Evolutionary conservation across 2,888 invertebrate genomes (phyloP), one percentile per base, ranked within the genome.

Genomic region (Drosophila phalerata): DNA sequence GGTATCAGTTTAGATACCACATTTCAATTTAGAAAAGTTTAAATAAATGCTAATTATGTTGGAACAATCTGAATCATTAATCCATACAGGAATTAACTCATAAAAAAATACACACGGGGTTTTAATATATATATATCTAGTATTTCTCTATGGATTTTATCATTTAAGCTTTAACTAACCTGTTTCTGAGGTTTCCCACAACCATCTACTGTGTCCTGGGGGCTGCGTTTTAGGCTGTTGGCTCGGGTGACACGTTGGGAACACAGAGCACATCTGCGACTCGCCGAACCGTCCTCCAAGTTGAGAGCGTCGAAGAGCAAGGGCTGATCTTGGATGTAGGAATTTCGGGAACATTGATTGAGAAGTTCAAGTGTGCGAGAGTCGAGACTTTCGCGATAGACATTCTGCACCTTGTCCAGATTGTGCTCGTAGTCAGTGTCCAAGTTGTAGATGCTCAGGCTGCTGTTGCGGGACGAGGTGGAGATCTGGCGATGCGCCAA

Each of bases 321-420:
- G 22, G 89, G 80, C 67, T 89, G 88, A 43, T 91, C 90, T 58
- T 83, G 79, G 17, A 87, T 83, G 51, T 89, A 91, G 11, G 93
- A 92, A 63, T 91, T 91, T 8, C 92, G 88, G 38, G 91, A 90
- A 15, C 91, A 79, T 22, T 91, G 89, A 75, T 92, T 92, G 22
- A 93, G 67, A 25, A 90, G 74, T 40, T 91, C 90, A 28, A 93
- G 77, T 38, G 91, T 93, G 22, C 91, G 88, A 53, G 91, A 92
- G 55, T 92, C 92, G 58, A 93, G 88, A 72, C 93, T 93, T 66
- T 92, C 92, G 10, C 93, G 90, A 68, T 92, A 93, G 5, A 93
- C 85, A 77, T 93, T 93, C 57, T 92, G 92, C 10, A 81, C 87
- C 55, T 85, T 85, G 58, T 93, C 92, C 45, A 92, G 79, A 66